Conservation (phyloP, 2,797 vertebrate species). For the Pseudochirops cupreus region DNA sequence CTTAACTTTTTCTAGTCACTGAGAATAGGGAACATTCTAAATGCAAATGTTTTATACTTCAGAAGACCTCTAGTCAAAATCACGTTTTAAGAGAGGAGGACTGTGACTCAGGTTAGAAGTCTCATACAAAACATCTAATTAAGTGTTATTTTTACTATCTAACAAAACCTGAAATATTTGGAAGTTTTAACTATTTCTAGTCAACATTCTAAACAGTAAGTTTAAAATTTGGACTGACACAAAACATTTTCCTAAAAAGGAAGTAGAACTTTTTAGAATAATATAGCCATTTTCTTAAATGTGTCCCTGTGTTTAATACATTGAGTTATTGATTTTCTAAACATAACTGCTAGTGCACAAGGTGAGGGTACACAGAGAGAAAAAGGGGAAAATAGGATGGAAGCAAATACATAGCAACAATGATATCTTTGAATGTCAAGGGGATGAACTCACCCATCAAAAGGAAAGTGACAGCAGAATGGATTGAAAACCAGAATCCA, state of each 20-base stretch:
- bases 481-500: too few species aligned
- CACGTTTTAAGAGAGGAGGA: too few species aligned
- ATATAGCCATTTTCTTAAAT: not conserved
- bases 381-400: not conserved
- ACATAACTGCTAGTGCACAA: not conserved
- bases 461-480: too few species aligned
- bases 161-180: not conserved
- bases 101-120: not conserved
- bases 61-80: not conserved
- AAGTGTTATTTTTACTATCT: not conserved
- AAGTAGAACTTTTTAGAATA: not conserved
- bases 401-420: too few species aligned
- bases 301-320: not conserved
- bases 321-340: not conserved
- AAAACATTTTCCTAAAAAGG: not conserved
- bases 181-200: not conserved
- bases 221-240: not conserved
- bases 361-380: accelerated
- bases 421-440: too few species aligned
- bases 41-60: not conserved
- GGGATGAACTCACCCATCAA: too few species aligned
- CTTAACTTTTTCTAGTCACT: slow-evolving; percentile 25
- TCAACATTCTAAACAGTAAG: not conserved
- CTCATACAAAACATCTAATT: not conserved
- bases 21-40: not conserved